Evolutionary conservation across 2,797 vertebrate genomes (phyloP).

Genomic region (Centropyge bicolor): DNA sequence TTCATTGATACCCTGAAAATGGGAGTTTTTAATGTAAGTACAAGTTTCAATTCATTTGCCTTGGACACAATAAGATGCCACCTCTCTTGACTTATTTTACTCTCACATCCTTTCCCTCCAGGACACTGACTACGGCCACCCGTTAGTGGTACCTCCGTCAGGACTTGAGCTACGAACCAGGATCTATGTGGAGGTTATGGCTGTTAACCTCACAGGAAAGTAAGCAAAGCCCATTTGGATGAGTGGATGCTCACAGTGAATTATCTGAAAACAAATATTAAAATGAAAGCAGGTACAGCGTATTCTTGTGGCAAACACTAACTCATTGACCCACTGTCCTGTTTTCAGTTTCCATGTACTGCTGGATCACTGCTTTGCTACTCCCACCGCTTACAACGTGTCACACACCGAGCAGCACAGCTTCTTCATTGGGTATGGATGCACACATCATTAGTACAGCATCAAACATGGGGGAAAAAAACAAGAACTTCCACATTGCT

Average conservation of each 20-base stretch:
- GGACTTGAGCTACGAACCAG: constrained; percentile 79
- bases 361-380: constrained; percentile 87
- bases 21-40: constrained; percentile 84
- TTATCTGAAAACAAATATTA: constrained; percentile 8
- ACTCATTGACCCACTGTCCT: constrained; percentile 12
- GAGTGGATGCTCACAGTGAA: neutral
- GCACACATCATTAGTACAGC: neutral
- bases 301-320: constrained; percentile 4
- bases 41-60: neutral
- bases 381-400: constrained; percentile 79
- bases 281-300: neutral
- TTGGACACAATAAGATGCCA: neutral
- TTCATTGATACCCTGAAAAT: constrained; percentile 86
- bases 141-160: constrained; percentile 69
- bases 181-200: constrained; percentile 84
- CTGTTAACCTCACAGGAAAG: constrained; percentile 86
- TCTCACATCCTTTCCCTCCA: constrained; percentile 40
- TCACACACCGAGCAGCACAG: constrained; percentile 62
- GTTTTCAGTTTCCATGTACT: constrained; percentile 83
- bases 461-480: neutral
- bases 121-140: constrained; percentile 72
- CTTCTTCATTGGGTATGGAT: constrained; percentile 85
- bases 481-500: neutral
- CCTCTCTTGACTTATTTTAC: neutral
- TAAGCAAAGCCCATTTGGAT: constrained; percentile 65